phyloP scores from a whole-genome alignment of 23 tunicate genomes.

The Aplidium turbinatum region DNA sequence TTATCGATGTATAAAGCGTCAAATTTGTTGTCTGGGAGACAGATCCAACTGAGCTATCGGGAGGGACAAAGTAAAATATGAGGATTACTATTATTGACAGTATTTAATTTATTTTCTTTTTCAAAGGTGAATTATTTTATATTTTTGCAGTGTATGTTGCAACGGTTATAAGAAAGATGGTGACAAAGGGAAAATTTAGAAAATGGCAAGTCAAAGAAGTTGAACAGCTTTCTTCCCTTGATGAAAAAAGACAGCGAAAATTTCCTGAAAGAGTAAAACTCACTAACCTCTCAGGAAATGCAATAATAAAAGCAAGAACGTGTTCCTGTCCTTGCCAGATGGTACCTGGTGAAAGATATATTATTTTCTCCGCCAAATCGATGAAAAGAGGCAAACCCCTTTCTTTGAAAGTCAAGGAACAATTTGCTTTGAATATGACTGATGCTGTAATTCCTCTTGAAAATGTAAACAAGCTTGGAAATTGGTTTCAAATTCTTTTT shows the following conservation, averaged over 20 bases:
- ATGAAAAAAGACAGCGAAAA: no score
- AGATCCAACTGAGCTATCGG: no score
- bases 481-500: background rate
- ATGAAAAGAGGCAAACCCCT: background rate
- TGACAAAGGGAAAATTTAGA: no score
- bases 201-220: conserved; percentile 6
- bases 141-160: conserved; percentile 9
- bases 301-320: background rate
- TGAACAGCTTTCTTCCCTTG: background rate
- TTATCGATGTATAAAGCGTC: no score
- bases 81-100: no score
- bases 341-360: background rate
- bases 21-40: no score
- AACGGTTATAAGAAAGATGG: no score
- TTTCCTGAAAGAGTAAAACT: no score
- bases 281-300: no score
- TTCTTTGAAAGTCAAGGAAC: background rate
- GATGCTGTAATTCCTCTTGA: conserved; percentile 3
- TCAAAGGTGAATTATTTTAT: no score
- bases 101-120: no score
- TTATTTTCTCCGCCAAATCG: conserved; percentile 3
- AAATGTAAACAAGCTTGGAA: background rate
- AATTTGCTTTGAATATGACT: background rate
- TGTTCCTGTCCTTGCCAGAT: conserved; percentile 16
- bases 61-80: no score